Conservation (phyloP, 2,888 invertebrate species). For the Quadroppia sp. region DNA sequence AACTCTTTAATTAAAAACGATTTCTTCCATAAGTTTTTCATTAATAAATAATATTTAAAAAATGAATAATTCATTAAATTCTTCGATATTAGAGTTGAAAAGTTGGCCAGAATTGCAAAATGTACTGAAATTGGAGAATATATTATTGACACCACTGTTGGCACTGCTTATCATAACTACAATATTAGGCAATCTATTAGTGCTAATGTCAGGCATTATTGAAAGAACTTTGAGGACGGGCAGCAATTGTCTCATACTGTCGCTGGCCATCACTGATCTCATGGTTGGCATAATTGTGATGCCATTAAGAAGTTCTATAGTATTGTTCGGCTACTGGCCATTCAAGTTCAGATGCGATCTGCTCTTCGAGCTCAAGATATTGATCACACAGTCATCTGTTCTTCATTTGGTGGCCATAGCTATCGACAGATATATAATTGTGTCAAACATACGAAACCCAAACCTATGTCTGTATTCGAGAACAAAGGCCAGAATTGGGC, state of each 20-base stretch:
- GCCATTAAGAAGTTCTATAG: not conserved
- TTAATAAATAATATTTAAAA: too few relatives aligned
- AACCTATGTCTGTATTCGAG: not conserved
- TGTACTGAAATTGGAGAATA: not conserved
- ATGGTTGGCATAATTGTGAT: constrained; percentile 12
- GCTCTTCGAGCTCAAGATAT: not conserved
- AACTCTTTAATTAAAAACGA: too few relatives aligned
- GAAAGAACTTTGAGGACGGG: constrained; percentile 5
- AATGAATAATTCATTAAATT: not conserved
- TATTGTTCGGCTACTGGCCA: constrained; percentile 11
- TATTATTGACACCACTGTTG: not conserved
- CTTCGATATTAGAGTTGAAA: not conserved
- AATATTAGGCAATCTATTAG: constrained; percentile 8
- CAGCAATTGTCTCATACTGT: constrained; percentile 24
- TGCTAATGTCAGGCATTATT: not conserved
- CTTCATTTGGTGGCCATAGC: constrained; percentile 22
- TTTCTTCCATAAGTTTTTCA: too few relatives aligned
- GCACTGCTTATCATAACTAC: not conserved
- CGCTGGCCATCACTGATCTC: constrained; percentile 19
- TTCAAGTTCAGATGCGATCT: constrained; percentile 15
- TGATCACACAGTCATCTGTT: not conserved
- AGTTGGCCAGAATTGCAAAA: not conserved
- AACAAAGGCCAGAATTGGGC: not conserved
- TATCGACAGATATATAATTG: constrained; percentile 27
- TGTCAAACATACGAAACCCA: not conserved